Percentiles rank a stretch among this genome's conserved stretches.
phyloP scores from a whole-genome alignment of 2,113 vertebrate genomes.

The Tragelaphus scriptus region DNA sequence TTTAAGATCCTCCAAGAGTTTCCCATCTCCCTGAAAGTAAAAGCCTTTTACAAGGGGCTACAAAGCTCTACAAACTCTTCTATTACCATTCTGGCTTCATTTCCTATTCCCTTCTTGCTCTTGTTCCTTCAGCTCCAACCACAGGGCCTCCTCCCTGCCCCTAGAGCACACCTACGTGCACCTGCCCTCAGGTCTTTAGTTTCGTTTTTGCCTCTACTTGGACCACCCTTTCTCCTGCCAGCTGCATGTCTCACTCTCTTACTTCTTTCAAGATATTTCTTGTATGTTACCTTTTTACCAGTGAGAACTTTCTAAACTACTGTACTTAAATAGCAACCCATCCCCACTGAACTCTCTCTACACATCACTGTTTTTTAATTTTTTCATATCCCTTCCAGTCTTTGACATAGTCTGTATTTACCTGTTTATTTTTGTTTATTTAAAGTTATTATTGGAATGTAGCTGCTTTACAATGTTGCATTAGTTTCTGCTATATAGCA shows the following conservation, averaged over 20 bases:
- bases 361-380: not conserved
- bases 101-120: not conserved
- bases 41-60: not conserved
- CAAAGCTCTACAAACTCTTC: not conserved
- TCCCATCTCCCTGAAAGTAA: not conserved
- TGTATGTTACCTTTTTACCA: not conserved
- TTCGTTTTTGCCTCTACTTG: not conserved
- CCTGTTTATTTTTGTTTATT: not conserved
- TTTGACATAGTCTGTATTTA: not conserved
- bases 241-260: not conserved
- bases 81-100: not conserved
- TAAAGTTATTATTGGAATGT: not conserved
- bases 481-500: not conserved
- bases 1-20: not conserved
- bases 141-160: not conserved
- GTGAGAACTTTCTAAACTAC: not conserved
- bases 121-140: not conserved
- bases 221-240: not conserved
- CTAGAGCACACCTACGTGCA: not conserved
- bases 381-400: not conserved
- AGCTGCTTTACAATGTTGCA: not conserved
- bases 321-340: not conserved
- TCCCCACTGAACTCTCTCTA: rapidly evolving
- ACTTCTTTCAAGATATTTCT: not conserved
- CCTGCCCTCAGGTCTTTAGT: not conserved